Evolutionary conservation across 2,888 invertebrate genomes (phyloP), one percentile per base, ranked within the genome.

Genomic region (Sesia apiformis): DNA sequence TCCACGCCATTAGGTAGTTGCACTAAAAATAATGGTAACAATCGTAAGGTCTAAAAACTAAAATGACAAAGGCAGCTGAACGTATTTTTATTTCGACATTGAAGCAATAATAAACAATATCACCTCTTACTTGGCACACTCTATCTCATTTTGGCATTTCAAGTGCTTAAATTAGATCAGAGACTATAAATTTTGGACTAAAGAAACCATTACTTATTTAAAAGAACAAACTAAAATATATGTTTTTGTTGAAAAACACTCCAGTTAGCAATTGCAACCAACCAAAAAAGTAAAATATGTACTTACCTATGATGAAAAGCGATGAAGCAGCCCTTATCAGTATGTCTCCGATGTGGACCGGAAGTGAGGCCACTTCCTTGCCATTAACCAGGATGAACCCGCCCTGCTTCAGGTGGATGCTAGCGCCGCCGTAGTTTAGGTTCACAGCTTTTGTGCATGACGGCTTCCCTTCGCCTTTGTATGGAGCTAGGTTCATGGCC

Each of bases 391-490:
- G 72, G 2, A 95, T 91, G 56, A 92, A 91, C 4, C 93, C 92
- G 46, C 94, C 93, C 69, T 96, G 96, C 69, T 94, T 95, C 63
- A 97, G 76, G 66, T 94, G 94, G 3, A 97, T 92, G 3, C 70
- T 79, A 38, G 84, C 87, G 1, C 88, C 90, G 0, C 81, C 80
- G 55, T 91, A 81, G 8, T 83, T 88, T 8, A 96, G 77, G 0
- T 92, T 94, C 0, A 96, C 92, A 0, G 96, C 92, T 76, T 95
- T 96, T 0, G 96, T 96, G 74, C 97, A 97, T 0, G 96, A 95
- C 0, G 96, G 95, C 50, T 87, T 78, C 49, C 91, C 81, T 4
- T 81, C 76, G n/a, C 89, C 89, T 58, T 90, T 84, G 39, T 91
- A 91, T 0, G 90, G 80, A 0, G 90, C 90, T 55, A 93, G 90